Conservation (phyloP, 2,888 invertebrate species). For the Lepetodrilus schrolli region DNA sequence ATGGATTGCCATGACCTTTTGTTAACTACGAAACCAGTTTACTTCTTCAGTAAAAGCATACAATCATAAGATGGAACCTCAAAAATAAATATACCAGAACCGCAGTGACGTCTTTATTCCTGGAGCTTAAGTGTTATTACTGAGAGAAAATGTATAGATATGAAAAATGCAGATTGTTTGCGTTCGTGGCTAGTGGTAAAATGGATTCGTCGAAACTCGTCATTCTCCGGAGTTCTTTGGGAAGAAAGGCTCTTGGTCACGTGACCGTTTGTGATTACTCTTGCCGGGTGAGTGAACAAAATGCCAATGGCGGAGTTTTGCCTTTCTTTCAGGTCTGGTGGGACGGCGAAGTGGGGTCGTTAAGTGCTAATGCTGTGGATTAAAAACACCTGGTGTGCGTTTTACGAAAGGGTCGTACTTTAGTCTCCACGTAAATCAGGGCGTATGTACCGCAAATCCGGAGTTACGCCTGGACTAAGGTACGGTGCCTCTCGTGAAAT, state of each 20-base stretch:
- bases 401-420: too few relatives aligned
- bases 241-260: background rate
- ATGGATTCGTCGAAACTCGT: background rate
- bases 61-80: background rate
- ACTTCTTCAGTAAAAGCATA: too few relatives aligned
- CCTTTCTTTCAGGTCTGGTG: background rate
- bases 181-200: background rate
- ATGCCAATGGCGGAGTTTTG: background rate
- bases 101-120: background rate
- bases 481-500: background rate
- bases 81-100: background rate
- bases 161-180: conserved; percentile 11
- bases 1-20: too few relatives aligned
- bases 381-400: conserved; percentile 8
- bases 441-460: background rate
- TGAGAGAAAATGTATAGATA: background rate
- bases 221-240: background rate
- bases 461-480: background rate
- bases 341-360: background rate
- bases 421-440: background rate
- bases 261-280: background rate
- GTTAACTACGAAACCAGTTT: too few relatives aligned
- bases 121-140: background rate
- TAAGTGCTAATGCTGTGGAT: background rate
- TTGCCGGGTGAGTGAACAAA: background rate